Evolutionary conservation across 2,888 invertebrate genomes (phyloP), one percentile per base, ranked within the genome.

Genomic region (Heliconius erato): DNA sequence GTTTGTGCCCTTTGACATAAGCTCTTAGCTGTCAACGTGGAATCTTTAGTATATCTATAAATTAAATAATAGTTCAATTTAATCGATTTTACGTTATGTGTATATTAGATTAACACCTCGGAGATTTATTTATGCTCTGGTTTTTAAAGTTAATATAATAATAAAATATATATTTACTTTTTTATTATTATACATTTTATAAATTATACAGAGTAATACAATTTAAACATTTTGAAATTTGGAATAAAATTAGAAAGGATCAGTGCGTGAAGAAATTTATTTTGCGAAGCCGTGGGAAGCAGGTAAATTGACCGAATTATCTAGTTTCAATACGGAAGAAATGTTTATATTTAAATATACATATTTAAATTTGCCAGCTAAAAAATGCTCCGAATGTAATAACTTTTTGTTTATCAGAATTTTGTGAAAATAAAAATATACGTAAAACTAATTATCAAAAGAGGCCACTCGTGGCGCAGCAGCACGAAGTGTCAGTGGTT

Each of bases 51-150:
- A 65, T n/a, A 77, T 63, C 44, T 71, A 71, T 80, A 49, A 72
- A 35, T 78, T 82, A 79, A 83, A 23, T 82, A 79, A 81, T 82
- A 74, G 72, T 82, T 65, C 80, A 79, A 83, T 80, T 82, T 85
- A 82, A 81, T 81, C 80, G 76, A 28, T 72, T 65, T 74, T 72
- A 54, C 26, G 26, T n/a, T 16, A 23, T 74, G 28, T 54, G 49
- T 54, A 49, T 49, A 74, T 74, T 54, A n/a, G 3, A n/a, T 44
- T 16, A 19, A 49, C 72, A 49, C 26, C 26, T 72, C 9, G 26
- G 11, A 49, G 44, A 49, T 49, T 3, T 49, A 49, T 72, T 72
- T 72, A 49, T 71, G 35, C 35, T 40, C 23, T 4, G 12, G n/a
- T 40, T 35, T 35, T n/a, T 40, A 68, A 68, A 19, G 1, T 16